Evolutionary conservation across 2,888 invertebrate genomes (phyloP).

Genomic region (Gnatocerus cornutus): DNA sequence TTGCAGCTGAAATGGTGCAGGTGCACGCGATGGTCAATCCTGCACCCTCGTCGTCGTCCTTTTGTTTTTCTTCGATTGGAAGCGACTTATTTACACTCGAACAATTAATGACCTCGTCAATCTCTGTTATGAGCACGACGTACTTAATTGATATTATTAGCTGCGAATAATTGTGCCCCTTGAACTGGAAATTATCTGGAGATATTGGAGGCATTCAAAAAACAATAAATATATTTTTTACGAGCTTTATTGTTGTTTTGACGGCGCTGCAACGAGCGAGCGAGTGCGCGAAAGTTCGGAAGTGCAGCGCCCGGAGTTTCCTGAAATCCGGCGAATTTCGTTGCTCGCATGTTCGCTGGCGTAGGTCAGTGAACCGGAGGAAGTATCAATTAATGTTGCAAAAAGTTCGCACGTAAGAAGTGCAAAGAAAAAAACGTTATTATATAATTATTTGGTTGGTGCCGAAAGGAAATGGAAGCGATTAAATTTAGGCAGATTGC

Average conservation of each 20-base stretch:
- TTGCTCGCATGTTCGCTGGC: not conserved
- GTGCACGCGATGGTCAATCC: constrained; percentile 50
- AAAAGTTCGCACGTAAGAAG: constrained; percentile 25
- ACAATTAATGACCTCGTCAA: constrained; percentile 48
- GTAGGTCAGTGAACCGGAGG: constrained; percentile 41
- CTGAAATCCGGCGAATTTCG: no score
- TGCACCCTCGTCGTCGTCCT: constrained; percentile 27
- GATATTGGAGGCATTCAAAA: constrained; percentile 39
- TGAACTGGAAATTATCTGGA: constrained; percentile 38
- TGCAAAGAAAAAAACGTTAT: constrained; percentile 30
- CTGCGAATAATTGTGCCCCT: constrained; percentile 48
- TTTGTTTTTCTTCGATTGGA: not conserved
- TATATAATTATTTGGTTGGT: constrained; percentile 40
- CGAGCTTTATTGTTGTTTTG: constrained; percentile 3
- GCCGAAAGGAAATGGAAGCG: constrained; percentile 45
- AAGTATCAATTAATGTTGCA: constrained; percentile 17
- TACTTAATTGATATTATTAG: constrained; percentile 48
- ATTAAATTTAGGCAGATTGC: constrained; percentile 46
- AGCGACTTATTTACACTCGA: constrained; percentile 32
- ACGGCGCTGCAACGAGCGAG: constrained; percentile 1
- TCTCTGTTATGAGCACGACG: constrained; percentile 41
- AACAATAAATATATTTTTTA: constrained; percentile 40
- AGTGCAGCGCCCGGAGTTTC: not conserved
- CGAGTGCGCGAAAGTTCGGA: not conserved
- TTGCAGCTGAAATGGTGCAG: constrained; percentile 52